Conservation (phyloP, 1,140 invertebrate genomes). For the Cotesia glomerata region DNA sequence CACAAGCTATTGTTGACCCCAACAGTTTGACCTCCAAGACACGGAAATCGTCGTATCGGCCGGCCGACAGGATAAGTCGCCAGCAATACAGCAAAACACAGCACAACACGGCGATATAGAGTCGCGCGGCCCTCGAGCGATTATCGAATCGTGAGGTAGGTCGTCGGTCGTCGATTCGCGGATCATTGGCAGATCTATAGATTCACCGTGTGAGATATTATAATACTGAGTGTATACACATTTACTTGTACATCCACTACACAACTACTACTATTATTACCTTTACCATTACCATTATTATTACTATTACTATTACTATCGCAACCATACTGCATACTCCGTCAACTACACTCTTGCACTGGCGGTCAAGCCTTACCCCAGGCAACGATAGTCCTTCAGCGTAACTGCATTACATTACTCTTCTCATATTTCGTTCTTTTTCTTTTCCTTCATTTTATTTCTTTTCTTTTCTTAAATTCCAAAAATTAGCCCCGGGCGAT, state of each 20-base stretch:
- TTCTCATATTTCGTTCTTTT: too few relatives aligned
- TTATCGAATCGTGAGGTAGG: constrained; percentile 38
- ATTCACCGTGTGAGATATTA: constrained; percentile 24
- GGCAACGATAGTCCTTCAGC: neutral
- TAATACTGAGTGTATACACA: neutral
- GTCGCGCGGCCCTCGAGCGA: constrained; percentile 25
- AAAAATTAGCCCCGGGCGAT: too few relatives aligned
- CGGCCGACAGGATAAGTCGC: constrained; percentile 23
- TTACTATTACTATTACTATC: too few relatives aligned
- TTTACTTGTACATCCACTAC: constrained; percentile 15
- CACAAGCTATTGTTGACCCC: constrained; percentile 31
- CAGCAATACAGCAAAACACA: neutral
- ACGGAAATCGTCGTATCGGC: constrained; percentile 25
- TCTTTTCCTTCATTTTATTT: too few relatives aligned
- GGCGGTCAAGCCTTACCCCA: neutral
- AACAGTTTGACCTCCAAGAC: constrained; percentile 34
- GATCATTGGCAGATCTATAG: constrained; percentile 25
- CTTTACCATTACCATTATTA: neutral
- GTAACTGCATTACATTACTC: too few relatives aligned
- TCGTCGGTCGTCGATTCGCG: constrained; percentile 24
- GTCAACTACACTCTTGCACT: constrained; percentile 7
- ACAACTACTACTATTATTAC: neutral
- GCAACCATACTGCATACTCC: too few relatives aligned
- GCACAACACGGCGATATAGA: constrained; percentile 10
- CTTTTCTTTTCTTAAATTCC: neutral